phyloP scores from a whole-genome alignment of 1,140 invertebrate species.

The Anoplophora glabripennis region DNA sequence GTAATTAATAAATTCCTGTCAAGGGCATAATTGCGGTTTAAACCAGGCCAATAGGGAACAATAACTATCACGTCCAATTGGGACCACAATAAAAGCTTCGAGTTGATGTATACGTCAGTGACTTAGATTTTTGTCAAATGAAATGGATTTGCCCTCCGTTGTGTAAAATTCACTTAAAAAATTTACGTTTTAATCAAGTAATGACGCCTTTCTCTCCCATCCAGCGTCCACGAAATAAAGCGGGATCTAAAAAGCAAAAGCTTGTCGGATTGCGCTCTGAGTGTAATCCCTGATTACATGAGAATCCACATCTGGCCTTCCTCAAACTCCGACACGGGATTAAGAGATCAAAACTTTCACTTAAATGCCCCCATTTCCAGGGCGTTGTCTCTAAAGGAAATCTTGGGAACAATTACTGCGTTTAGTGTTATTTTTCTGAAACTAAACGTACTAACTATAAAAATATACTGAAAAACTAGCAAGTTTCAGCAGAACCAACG shows the following conservation, averaged over 20 bases:
- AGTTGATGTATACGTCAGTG: not conserved
- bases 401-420: no score
- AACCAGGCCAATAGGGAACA: conserved; percentile 13
- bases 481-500: no score
- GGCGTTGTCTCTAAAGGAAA: not conserved
- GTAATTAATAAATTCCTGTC: conserved; percentile 33
- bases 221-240: conserved; percentile 13
- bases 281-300: conserved; percentile 42
- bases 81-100: conserved; percentile 3
- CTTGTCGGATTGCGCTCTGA: conserved; percentile 28
- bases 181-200: not conserved
- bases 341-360: conserved; percentile 9
- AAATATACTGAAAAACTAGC: no score
- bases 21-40: conserved; percentile 27
- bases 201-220: not conserved
- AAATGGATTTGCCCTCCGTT: no score
- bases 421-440: no score
- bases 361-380: no score
- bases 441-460: no score
- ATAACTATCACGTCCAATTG: no score
- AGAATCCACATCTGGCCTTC: conserved; percentile 27
- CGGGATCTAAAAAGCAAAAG: conserved; percentile 33
- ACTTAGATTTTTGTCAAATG: conserved; percentile 3
- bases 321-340: conserved; percentile 10
- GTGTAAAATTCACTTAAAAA: not conserved